A percentile compares a stretch with the other conserved stretches of the same genome.
phyloP scores from a whole-genome alignment of 2,797 vertebrate genomes.

The Vultur gryphus region DNA sequence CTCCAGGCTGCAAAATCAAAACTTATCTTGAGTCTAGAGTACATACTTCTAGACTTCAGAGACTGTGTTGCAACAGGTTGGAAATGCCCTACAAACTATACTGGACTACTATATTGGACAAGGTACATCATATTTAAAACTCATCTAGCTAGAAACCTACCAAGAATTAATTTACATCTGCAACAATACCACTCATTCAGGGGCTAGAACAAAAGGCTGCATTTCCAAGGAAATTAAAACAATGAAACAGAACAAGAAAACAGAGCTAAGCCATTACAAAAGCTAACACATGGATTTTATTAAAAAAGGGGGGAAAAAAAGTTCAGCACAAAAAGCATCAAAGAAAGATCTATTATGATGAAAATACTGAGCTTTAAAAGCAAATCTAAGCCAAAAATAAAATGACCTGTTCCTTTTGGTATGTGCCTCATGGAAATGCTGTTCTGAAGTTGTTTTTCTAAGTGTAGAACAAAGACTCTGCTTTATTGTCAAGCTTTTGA shows the following conservation, averaged over 20 bases:
- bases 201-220: neutral
- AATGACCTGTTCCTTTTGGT: neutral
- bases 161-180: neutral
- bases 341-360: neutral
- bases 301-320: fast-evolving
- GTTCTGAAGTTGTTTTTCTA: neutral
- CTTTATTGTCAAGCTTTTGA: neutral
- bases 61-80: neutral
- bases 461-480: neutral
- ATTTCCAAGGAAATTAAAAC: neutral
- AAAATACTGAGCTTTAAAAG: neutral
- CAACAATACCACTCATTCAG: neutral
- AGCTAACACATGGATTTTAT: neutral
- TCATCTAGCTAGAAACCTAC: neutral
- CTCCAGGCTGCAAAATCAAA: neutral
- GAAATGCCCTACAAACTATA: neutral
- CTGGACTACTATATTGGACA: neutral
- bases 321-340: neutral
- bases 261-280: neutral
- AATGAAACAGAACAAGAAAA: neutral
- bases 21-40: neutral
- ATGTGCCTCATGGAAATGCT: neutral
- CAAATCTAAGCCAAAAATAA: neutral
- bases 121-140: neutral
- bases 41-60: neutral